Evolutionary conservation across 2,113 vertebrate species (phyloP).

Genomic region (Malurus melanocephalus): DNA sequence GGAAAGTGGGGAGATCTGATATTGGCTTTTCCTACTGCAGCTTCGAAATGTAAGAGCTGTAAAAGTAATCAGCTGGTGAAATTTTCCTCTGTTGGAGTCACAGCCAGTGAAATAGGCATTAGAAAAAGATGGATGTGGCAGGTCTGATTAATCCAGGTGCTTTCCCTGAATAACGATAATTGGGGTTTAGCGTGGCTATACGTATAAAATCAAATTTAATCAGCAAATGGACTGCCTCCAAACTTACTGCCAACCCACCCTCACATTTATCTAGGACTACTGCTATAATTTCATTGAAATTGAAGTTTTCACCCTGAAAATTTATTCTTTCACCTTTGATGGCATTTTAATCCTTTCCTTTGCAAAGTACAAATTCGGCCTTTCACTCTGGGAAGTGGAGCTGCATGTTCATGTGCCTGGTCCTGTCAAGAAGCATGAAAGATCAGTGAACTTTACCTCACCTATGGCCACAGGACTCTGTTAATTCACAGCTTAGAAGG

Average conservation of each 20-base stretch:
- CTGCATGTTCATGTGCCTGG: neutral
- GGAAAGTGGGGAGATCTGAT: neutral
- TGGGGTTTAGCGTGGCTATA: constrained; percentile 41
- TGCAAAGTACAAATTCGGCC: neutral
- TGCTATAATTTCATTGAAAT: constrained; percentile 61
- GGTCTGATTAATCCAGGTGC: constrained; percentile 61
- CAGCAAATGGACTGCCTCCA: constrained; percentile 62
- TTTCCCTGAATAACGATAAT: constrained; percentile 67
- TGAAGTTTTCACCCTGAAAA: constrained; percentile 48
- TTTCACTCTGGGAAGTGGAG: neutral
- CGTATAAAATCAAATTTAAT: constrained; percentile 69
- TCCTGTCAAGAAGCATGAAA: neutral
- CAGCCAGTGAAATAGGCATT: constrained; percentile 32
- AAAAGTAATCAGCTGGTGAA: constrained; percentile 23
- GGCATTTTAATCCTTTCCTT: constrained; percentile 37
- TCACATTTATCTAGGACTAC: constrained; percentile 64
- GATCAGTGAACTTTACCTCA: neutral
- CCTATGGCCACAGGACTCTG: neutral
- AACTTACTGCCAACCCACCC: constrained; percentile 60
- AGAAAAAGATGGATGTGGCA: constrained; percentile 62
- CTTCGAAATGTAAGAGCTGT: neutral
- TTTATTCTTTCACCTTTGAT: constrained; percentile 50
- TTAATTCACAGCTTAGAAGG: neutral
- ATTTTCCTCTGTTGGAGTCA: constrained; percentile 11
- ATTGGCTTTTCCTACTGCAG: neutral